These are phyloP conservation scores for Microcebus murinus DNA, from an alignment of 2,113 vertebrate species.

Conservation along the genomic window DNA sequence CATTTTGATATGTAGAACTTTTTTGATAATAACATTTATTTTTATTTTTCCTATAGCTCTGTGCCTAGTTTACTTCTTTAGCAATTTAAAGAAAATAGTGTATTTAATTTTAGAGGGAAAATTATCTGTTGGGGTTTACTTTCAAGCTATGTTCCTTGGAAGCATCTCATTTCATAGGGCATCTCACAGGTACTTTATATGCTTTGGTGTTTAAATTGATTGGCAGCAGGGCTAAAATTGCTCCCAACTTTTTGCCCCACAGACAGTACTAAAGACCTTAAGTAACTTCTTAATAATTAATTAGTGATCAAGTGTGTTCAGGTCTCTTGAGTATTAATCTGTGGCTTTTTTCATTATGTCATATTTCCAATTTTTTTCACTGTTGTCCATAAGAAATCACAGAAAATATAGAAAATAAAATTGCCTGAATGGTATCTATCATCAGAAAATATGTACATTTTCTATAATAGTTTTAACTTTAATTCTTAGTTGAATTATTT, in stretches of 20 bases:
- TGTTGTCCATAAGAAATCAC: neutral
- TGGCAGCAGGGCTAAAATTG: neutral
- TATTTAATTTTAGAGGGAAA: neutral
- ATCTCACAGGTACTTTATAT: neutral
- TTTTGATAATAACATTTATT: neutral
- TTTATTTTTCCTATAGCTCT: neutral
- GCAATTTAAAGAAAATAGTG: neutral
- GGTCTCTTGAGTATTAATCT: neutral
- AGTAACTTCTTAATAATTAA: neutral
- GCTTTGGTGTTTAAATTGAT: neutral
- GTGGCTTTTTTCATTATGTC: neutral
- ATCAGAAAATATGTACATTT: neutral
- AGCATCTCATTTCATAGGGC: neutral
- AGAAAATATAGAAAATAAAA: constrained; percentile 43
- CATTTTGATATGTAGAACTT: neutral
- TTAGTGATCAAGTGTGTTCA: neutral
- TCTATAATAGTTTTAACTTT: neutral
- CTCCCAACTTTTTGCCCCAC: neutral
- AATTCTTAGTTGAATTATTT: constrained; percentile 15
- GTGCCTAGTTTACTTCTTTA: neutral
- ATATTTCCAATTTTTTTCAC: neutral
- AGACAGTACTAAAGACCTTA: neutral
- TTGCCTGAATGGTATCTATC: neutral
- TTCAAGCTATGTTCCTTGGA: neutral
- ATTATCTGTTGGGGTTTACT: neutral